Percentiles rank a stretch among this genome's conserved stretches.
phyloP scores from a whole-genome alignment of 2,797 vertebrate genomes.

The Taeniopygia guttata region DNA sequence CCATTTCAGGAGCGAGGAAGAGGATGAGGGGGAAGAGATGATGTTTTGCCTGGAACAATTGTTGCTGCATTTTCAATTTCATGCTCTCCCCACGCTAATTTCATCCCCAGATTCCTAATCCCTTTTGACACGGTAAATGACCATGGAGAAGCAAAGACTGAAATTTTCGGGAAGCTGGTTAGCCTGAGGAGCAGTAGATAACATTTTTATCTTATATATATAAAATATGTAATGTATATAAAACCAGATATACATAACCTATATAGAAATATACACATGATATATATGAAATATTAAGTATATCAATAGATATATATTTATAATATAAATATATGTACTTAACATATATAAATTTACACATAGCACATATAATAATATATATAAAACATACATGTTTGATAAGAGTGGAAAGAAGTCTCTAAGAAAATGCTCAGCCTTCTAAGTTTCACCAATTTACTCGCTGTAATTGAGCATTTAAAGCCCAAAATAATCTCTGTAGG shows the following conservation, averaged over 20 bases:
- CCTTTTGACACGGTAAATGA: constrained; percentile 14
- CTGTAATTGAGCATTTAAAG: not conserved
- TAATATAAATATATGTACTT: not conserved
- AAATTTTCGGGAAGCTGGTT: not conserved
- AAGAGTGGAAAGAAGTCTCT: not conserved
- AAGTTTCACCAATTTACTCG: not conserved
- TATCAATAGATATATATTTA: no score
- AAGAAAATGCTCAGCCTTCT: not conserved
- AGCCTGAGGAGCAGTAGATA: not conserved
- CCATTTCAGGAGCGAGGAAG: not conserved
- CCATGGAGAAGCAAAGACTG: not conserved
- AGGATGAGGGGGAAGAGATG: not conserved
- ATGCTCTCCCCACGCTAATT: not conserved
- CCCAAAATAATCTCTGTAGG: not conserved
- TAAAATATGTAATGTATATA: fast-evolving
- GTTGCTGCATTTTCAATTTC: constrained; percentile 11
- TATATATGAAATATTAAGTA: not conserved
- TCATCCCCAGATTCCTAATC: not conserved
- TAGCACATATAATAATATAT: not conserved
- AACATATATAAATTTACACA: not conserved
- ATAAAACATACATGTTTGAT: not conserved
- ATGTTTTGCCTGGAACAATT: not conserved
- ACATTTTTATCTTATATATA: not conserved
- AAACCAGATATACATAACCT: not conserved
- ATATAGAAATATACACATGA: not conserved